These are phyloP conservation scores for Rhinella marina DNA, from an alignment of 2,797 vertebrate species.

Conservation along the genomic window DNA sequence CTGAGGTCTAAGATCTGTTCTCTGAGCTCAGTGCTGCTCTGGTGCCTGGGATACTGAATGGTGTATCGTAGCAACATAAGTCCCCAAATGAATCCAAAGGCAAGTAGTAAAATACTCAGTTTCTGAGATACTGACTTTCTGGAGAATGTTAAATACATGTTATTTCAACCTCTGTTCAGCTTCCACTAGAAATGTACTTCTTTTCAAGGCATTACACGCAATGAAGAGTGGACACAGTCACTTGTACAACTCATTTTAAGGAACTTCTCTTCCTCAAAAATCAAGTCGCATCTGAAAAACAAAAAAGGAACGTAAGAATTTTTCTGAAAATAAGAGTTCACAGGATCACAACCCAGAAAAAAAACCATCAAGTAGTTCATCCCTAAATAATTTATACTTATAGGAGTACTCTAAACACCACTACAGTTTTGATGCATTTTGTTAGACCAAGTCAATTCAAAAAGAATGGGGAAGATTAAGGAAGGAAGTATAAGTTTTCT, in stretches of 20 bases:
- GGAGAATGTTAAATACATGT: slow-evolving; percentile 88
- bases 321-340: neutral
- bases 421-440: no score
- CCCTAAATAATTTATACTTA: no score
- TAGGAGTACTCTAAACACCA: no score
- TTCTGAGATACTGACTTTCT: slow-evolving; percentile 96
- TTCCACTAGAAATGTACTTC: neutral
- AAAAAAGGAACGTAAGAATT: neutral
- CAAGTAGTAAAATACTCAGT: slow-evolving; percentile 88
- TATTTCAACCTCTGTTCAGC: slow-evolving; percentile 60
- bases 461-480: no score
- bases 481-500: no score
- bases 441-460: no score
- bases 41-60: slow-evolving; percentile 88
- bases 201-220: slow-evolving; percentile 5
- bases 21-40: slow-evolving; percentile 90
- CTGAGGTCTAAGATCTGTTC: slow-evolving; percentile 96
- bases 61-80: slow-evolving; percentile 94
- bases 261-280: neutral
- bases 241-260: slow-evolving; percentile 26
- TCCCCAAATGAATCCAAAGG: slow-evolving; percentile 95
- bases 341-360: neutral
- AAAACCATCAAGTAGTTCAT: neutral
- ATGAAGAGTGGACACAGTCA: neutral
- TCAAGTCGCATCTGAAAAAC: slow-evolving; percentile 10